phyloP scores from a whole-genome alignment of 2,888 invertebrate species.

The Hyposoter didymator region DNA sequence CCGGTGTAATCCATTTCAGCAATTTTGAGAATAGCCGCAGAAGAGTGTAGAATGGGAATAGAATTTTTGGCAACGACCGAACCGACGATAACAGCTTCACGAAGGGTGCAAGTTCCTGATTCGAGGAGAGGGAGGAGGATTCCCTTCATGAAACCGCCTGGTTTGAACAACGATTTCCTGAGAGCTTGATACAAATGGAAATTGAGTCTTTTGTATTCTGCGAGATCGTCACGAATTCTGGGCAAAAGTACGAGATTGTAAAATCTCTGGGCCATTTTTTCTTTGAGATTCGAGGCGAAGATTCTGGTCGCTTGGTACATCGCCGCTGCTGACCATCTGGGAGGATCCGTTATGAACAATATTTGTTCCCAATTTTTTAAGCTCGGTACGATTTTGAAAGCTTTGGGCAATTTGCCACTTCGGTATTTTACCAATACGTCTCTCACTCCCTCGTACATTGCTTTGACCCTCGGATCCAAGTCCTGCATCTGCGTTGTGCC shows the following conservation, averaged over 20 bases:
- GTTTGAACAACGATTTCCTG: slow-evolving; percentile 97
- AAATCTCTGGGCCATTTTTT: slow-evolving; percentile 98
- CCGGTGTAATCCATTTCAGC: slow-evolving; percentile 99
- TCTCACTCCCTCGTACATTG: slow-evolving; percentile 96
- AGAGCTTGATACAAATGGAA: slow-evolving; percentile 98
- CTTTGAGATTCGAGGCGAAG: slow-evolving; percentile 98
- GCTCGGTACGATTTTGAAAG: slow-evolving; percentile 98
- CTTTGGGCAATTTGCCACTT: slow-evolving; percentile 98
- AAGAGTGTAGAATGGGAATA: slow-evolving; percentile 97
- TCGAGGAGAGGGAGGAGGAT: slow-evolving; percentile 90
- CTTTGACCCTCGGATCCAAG: slow-evolving; percentile 92
- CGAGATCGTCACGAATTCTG: slow-evolving; percentile 96
- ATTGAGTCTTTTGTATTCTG: slow-evolving; percentile 97
- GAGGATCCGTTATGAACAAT: slow-evolving; percentile 92
- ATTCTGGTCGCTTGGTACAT: slow-evolving; percentile 98
- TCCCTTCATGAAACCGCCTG: slow-evolving; percentile 99
- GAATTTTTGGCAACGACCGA: slow-evolving; percentile 96
- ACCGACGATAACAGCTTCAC: slow-evolving; percentile 98
- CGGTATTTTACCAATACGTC: slow-evolving; percentile 95
- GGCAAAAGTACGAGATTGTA: slow-evolving; percentile 97
- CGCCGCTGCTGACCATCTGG: slow-evolving; percentile 98
- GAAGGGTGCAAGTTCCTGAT: slow-evolving; percentile 96
- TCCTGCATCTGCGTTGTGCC: slow-evolving; percentile 91
- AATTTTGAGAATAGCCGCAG: slow-evolving; percentile 97
- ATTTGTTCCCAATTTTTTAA: slow-evolving; percentile 98